phyloP scores from a whole-genome alignment of 2,888 invertebrate species.

The Eubasilissa splendida region DNA sequence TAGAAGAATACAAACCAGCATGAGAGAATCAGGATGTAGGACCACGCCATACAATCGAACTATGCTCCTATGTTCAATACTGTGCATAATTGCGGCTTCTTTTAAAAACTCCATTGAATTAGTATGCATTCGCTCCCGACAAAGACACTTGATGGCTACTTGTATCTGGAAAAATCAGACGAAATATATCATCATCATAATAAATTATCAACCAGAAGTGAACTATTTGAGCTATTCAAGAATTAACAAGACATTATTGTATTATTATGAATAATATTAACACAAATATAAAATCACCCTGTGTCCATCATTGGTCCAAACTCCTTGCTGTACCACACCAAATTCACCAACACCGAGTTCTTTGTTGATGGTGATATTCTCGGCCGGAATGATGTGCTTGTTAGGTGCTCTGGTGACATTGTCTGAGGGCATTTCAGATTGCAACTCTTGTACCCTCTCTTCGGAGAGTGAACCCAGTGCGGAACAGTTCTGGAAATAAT shows the following conservation, averaged over 20 bases:
- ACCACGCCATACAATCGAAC: conserved; percentile 98
- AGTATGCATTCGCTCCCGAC: conserved; percentile 94
- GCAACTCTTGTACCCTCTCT: conserved; percentile 61
- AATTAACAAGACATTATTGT: not conserved
- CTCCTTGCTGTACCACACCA: conserved; percentile 97
- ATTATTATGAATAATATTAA: not conserved
- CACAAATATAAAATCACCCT: conserved; percentile 73
- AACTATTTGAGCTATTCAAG: too few relatives aligned
- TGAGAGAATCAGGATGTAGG: conserved; percentile 90
- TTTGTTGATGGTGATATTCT: conserved; percentile 93
- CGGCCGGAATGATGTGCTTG: conserved; percentile 92
- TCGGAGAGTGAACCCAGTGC: conserved; percentile 50
- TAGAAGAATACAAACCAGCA: conserved; percentile 70
- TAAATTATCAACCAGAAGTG: too few relatives aligned
- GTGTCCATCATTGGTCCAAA: conserved; percentile 96
- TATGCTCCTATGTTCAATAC: conserved; percentile 96
- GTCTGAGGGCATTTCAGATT: conserved; percentile 62
- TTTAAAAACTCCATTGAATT: conserved; percentile 97
- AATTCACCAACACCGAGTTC: conserved; percentile 98
- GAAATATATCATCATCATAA: too few relatives aligned
- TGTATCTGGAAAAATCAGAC: conserved; percentile 77
- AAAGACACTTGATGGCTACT: conserved; percentile 97
- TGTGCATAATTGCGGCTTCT: conserved; percentile 98
- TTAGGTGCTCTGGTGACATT: conserved; percentile 78
- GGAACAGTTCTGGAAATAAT: conserved; percentile 36